Conservation (phyloP, 2,113 vertebrate genomes). For the Cephalopholis sonnerati region DNA sequence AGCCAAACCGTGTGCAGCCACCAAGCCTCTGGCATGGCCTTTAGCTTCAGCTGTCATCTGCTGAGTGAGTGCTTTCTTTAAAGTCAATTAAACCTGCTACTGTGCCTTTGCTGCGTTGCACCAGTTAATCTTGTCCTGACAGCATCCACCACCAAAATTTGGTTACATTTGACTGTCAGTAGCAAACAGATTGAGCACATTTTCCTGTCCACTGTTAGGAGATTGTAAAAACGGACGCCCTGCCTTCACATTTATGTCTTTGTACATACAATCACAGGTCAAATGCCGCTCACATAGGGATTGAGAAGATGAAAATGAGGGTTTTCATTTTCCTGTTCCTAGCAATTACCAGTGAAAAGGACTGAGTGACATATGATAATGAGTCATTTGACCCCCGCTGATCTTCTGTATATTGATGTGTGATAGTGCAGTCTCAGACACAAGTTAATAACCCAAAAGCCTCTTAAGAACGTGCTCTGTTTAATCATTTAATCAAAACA, state of each 20-base stretch:
- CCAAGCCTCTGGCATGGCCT: conserved; percentile 36
- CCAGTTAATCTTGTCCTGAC: conserved; percentile 14
- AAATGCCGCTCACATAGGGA: conserved; percentile 22
- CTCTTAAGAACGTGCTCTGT: conserved; percentile 58
- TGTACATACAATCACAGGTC: conserved; percentile 46
- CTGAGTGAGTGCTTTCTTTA: conserved; percentile 44
- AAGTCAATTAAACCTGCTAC: conserved; percentile 54
- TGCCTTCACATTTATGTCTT: conserved; percentile 14
- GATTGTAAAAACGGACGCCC: conserved; percentile 14
- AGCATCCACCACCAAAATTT: background rate
- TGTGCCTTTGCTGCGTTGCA: background rate
- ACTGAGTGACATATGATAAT: conserved; percentile 71
- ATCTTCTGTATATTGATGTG: conserved; percentile 56
- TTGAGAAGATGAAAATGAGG: conserved; percentile 42
- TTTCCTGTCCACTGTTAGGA: background rate
- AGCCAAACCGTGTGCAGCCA: conserved; percentile 32
- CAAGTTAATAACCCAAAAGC: conserved; percentile 72
- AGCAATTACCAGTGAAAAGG: conserved; percentile 61
- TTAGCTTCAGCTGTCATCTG: conserved; percentile 56
- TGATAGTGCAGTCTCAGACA: conserved; percentile 55
- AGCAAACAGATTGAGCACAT: background rate
- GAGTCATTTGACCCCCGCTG: conserved; percentile 71
- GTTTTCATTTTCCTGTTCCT: conserved; percentile 55
- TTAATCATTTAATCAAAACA: conserved; percentile 76
- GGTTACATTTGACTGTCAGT: background rate